Percentiles rank a stretch among this genome's conserved stretches.
Evolutionary conservation across 2,113 vertebrate genomes (phyloP).

Genomic region (Chelonoidis abingdonii): DNA sequence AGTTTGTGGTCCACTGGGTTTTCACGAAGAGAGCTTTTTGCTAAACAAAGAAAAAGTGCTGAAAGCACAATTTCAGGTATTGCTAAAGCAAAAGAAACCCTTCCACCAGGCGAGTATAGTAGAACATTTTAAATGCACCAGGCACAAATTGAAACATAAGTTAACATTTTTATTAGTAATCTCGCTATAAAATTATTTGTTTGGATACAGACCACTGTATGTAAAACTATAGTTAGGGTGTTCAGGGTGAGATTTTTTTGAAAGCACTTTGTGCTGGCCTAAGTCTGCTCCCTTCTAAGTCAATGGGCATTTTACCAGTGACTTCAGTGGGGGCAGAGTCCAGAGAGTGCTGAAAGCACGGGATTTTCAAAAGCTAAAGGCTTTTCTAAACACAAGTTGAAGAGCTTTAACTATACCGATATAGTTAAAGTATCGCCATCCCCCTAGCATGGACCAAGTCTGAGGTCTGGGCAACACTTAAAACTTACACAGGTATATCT

Average conservation of each 20-base stretch:
- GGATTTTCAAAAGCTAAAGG: neutral
- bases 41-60: conserved; percentile 64
- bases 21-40: conserved; percentile 46
- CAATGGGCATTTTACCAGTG: neutral
- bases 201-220: neutral
- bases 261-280: neutral
- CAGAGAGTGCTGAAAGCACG: neutral
- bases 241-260: neutral
- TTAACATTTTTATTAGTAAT: conserved; percentile 2
- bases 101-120: conserved; percentile 5
- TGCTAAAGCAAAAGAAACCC: conserved; percentile 56
- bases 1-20: conserved; percentile 64
- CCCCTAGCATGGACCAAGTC: neutral
- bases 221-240: neutral
- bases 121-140: conserved; percentile 50
- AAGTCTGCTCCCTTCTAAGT: neutral
- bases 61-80: conserved; percentile 38
- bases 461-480: neutral
- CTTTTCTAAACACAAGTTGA: neutral
- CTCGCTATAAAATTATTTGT: neutral
- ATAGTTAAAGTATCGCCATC: neutral
- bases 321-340: neutral
- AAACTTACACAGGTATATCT: neutral
- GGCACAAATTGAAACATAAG: conserved; percentile 20
- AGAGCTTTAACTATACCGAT: neutral